phyloP scores from a whole-genome alignment of 2,888 invertebrate genomes.

The Sarcophaga subvicina region DNA sequence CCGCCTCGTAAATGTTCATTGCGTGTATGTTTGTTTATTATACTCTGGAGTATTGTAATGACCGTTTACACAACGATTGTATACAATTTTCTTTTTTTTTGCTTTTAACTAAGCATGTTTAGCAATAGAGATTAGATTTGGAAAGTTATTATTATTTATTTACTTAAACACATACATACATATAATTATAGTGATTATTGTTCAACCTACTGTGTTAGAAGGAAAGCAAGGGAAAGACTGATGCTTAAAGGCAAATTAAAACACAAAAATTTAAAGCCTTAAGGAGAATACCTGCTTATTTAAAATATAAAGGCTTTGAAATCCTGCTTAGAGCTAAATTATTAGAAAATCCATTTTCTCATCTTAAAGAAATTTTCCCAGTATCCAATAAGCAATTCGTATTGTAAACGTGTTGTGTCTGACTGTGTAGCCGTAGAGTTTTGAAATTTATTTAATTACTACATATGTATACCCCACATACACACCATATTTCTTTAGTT shows the following conservation, averaged over 20 bases:
- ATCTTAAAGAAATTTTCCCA: background rate
- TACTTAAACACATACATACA: slow-evolving; percentile 11
- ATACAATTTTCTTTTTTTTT: background rate
- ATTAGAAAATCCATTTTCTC: background rate
- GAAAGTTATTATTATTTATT: slow-evolving; percentile 44
- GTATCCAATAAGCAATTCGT: background rate
- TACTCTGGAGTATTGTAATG: slow-evolving; percentile 57
- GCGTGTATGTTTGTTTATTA: slow-evolving; percentile 47
- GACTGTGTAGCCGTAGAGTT: slow-evolving; percentile 12
- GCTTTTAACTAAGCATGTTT: background rate
- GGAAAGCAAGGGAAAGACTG: too few relatives aligned
- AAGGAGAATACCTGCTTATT: too few relatives aligned
- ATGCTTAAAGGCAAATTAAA: too few relatives aligned
- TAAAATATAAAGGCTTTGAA: too few relatives aligned
- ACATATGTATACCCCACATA: background rate
- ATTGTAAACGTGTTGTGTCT: background rate
- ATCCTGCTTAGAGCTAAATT: too few relatives aligned
- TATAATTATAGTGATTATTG: slow-evolving; percentile 54
- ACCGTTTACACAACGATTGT: slow-evolving; percentile 4
- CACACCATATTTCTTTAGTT: slow-evolving; percentile 12
- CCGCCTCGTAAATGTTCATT: slow-evolving; percentile 27
- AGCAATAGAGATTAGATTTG: slow-evolving; percentile 50
- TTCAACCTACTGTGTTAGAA: background rate
- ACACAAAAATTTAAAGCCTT: too few relatives aligned
- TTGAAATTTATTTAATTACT: slow-evolving; percentile 56